phyloP scores from a whole-genome alignment of 2,113 vertebrate genomes.

The Boleophthalmus pectinirostris region DNA sequence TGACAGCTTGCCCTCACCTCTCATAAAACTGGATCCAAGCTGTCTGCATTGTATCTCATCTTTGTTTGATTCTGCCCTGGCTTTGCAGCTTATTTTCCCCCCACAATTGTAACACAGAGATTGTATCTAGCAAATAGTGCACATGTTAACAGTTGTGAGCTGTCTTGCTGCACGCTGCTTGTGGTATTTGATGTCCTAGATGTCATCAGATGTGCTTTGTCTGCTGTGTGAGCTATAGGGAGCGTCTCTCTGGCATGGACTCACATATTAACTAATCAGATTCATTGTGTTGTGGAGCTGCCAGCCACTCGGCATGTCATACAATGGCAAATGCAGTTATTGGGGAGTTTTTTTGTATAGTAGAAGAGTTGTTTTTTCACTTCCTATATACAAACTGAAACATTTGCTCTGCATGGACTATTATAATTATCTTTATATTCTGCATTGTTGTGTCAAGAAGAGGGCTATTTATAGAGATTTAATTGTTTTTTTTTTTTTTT shows the following conservation, averaged over 20 bases:
- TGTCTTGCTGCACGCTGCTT: slow-evolving; percentile 55
- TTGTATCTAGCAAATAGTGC: slow-evolving; percentile 48
- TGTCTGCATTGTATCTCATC: slow-evolving; percentile 60
- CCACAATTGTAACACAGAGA: slow-evolving; percentile 55
- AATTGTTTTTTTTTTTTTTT: too few relatives aligned
- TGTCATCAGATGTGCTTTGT: slow-evolving; percentile 61
- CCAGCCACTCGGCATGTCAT: slow-evolving; percentile 24
- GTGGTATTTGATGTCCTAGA: slow-evolving; percentile 62
- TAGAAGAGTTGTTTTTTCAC: slow-evolving; percentile 15
- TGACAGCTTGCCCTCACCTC: slow-evolving; percentile 74
- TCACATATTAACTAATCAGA: slow-evolving; percentile 36
- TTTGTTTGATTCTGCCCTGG: slow-evolving; percentile 65
- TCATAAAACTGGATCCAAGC: slow-evolving; percentile 70
- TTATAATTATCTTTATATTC: neutral
- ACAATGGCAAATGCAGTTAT: slow-evolving; percentile 6
- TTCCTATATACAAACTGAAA: slow-evolving; percentile 7
- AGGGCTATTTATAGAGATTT: neutral
- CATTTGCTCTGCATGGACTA: neutral
- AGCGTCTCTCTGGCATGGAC: slow-evolving; percentile 21
- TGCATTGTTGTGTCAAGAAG: neutral
- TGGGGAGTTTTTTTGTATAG: slow-evolving; percentile 21
- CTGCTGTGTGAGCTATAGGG: slow-evolving; percentile 29
- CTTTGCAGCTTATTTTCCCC: slow-evolving; percentile 42
- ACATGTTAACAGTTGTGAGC: slow-evolving; percentile 65
- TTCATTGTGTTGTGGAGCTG: slow-evolving; percentile 28